Percentiles rank a stretch among this genome's conserved stretches.
Conservation (phyloP, 2,113 vertebrate species). For the Gavia stellata region DNA sequence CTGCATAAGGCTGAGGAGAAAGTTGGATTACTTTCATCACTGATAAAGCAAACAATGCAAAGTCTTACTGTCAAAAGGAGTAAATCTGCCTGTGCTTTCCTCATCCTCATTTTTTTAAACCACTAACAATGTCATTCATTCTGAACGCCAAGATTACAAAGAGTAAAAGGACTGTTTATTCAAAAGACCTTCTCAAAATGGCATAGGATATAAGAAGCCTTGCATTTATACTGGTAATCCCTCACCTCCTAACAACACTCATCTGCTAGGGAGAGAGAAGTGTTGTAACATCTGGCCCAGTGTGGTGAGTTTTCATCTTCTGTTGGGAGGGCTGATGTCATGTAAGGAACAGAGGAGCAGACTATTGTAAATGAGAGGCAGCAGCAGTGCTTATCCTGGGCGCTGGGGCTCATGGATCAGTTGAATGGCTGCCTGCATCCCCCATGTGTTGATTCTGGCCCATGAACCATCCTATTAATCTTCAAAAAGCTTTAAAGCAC, state of each 20-base stretch:
- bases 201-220: constrained; percentile 24
- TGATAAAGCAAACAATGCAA: constrained; percentile 6
- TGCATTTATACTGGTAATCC: constrained; percentile 25
- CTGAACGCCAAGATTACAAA: not conserved
- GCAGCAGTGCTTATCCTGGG: constrained; percentile 22
- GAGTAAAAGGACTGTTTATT: not conserved
- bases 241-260: constrained; percentile 21
- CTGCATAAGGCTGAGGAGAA: not conserved
- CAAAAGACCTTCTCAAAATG: not conserved
- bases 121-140: not conserved
- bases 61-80: not conserved
- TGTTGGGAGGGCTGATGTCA: constrained; percentile 34
- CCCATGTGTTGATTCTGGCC: constrained; percentile 45
- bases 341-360: constrained; percentile 10
- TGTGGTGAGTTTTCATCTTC: constrained; percentile 39
- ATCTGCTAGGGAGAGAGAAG: not conserved
- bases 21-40: constrained; percentile 7
- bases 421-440: constrained; percentile 6
- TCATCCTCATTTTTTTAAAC: not conserved
- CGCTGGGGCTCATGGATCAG: not conserved
- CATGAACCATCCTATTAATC: constrained; percentile 46
- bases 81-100: not conserved
- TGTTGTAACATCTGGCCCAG: constrained; percentile 45
- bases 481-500: constrained; percentile 27
- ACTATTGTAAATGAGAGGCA: constrained; percentile 14